phyloP scores from a whole-genome alignment of 2,888 invertebrate genomes.

The Rhabditophanes sp. region DNA sequence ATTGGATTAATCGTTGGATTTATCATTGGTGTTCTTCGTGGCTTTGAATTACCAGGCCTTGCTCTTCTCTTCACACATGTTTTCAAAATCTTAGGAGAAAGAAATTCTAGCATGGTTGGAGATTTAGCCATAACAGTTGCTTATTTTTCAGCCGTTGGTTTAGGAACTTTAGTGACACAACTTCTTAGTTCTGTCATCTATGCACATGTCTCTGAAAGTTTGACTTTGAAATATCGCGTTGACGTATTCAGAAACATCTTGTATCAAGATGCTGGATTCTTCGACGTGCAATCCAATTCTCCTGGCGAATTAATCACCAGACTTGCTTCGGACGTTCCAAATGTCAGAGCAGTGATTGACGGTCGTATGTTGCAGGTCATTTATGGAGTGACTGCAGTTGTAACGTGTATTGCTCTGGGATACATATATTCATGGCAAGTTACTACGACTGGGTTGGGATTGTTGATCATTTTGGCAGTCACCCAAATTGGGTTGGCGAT shows the following conservation, averaged over 20 bases:
- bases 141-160: conserved; percentile 15
- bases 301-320: conserved; percentile 45
- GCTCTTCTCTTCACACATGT: conserved; percentile 13
- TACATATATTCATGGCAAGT: conserved; percentile 48
- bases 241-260: conserved; percentile 39
- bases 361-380: conserved; percentile 44
- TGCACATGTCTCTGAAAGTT: conserved; percentile 5
- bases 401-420: conserved; percentile 45
- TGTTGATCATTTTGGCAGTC: conserved; percentile 43
- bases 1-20: conserved; percentile 15
- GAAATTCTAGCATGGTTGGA: conserved; percentile 19
- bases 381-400: conserved; percentile 43
- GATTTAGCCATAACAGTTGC: conserved; percentile 10
- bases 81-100: conserved; percentile 13
- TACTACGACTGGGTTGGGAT: conserved; percentile 44
- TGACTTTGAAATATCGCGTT: conserved; percentile 9
- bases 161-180: conserved; percentile 20
- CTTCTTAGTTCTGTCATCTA: conserved; percentile 9
- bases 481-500: conserved; percentile 46
- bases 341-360: conserved; percentile 46
- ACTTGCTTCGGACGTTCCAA: conserved; percentile 46
- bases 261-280: conserved; percentile 47
- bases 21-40: conserved; percentile 41
- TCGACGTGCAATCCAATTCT: conserved; percentile 45
- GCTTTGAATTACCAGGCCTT: conserved; percentile 34